phyloP scores from a whole-genome alignment of 2,797 vertebrate genomes.

The Gobio occitaniae region DNA sequence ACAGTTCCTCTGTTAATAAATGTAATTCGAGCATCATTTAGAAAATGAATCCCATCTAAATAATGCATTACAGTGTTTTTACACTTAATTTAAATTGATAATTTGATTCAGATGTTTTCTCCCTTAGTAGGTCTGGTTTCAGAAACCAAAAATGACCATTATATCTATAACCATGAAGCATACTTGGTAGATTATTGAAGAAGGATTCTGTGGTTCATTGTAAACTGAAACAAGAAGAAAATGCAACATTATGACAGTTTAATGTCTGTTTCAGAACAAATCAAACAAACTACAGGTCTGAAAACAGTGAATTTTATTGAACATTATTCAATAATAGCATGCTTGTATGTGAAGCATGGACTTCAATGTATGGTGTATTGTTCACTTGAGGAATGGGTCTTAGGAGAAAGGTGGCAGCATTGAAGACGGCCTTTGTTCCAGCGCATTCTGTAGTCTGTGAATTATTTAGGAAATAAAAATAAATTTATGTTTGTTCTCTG shows the following conservation, averaged over 20 bases:
- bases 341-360: constrained; percentile 3
- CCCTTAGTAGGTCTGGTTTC: neutral
- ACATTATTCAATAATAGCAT: neutral
- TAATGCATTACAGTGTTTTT: neutral
- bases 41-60: neutral
- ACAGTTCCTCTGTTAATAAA: neutral
- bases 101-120: neutral
- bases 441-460: constrained; percentile 70
- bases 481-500: constrained; percentile 93
- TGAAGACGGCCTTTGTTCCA: constrained; percentile 8
- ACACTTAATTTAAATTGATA: neutral
- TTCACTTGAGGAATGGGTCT: constrained; percentile 26
- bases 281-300: neutral
- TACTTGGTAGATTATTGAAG: neutral
- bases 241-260: neutral
- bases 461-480: constrained; percentile 93
- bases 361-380: neutral
- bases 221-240: neutral
- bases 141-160: neutral
- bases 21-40: neutral
- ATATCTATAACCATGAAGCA: neutral
- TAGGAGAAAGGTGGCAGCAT: constrained; percentile 19
- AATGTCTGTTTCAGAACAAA: neutral
- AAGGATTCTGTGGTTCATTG: neutral
- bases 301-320: neutral